phyloP scores from a whole-genome alignment of 2,113 vertebrate species.

The Cranoglanis bouderius region DNA sequence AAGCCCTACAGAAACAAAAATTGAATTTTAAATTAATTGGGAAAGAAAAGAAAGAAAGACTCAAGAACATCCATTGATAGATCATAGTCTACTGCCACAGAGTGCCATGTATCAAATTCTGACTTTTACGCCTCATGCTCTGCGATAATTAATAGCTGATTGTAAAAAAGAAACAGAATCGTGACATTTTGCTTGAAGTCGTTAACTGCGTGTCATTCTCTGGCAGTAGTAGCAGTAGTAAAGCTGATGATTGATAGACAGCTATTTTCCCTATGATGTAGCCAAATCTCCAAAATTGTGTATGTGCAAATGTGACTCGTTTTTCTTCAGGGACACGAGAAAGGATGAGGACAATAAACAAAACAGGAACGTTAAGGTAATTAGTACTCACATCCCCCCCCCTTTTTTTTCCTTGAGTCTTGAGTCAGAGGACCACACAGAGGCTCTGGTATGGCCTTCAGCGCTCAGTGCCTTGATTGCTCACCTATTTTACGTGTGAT shows the following conservation, averaged over 20 bases:
- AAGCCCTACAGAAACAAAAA: neutral
- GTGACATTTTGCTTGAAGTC: slow-evolving; percentile 48
- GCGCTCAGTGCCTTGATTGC: slow-evolving; percentile 23
- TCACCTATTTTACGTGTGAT: slow-evolving; percentile 38
- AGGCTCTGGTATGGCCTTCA: neutral
- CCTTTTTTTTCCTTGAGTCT: slow-evolving; percentile 29
- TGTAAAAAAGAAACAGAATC: slow-evolving; percentile 42
- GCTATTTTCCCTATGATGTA: slow-evolving; percentile 47
- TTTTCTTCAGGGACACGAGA: slow-evolving; percentile 17
- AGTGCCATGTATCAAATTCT: neutral
- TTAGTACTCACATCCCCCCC: slow-evolving; percentile 61
- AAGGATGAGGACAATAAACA: slow-evolving; percentile 38
- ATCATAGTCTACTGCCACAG: neutral
- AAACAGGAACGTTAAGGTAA: slow-evolving; percentile 56
- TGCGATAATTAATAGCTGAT: slow-evolving; percentile 33
- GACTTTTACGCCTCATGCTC: slow-evolving; percentile 15
- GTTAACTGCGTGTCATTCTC: slow-evolving; percentile 44
- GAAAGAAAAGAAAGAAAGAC: neutral
- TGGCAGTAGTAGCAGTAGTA: slow-evolving; percentile 12
- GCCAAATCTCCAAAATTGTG: slow-evolving; percentile 41
- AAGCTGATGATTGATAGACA: slow-evolving; percentile 33
- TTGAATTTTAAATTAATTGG: neutral
- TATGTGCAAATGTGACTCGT: slow-evolving; percentile 47
- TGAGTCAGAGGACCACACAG: neutral
- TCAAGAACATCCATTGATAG: neutral